Base-by-base conservation (phyloP, 2,797 vertebrate genomes). In the Sciaenops ocellatus region DNA sequence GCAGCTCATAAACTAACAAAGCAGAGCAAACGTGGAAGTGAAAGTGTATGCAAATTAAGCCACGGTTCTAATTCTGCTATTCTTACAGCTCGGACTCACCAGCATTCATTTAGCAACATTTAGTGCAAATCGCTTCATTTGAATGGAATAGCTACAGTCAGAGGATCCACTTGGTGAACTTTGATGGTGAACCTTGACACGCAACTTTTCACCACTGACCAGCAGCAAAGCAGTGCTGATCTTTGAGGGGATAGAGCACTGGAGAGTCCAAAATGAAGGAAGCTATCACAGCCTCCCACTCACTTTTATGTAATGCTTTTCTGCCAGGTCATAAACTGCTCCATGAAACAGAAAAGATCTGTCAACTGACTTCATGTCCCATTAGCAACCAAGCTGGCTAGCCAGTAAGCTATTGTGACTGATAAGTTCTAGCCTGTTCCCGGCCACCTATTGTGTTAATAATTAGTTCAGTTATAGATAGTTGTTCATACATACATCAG, bases 11-110 rank as follows among this genome's bases (percentile, higher is more conserved):
- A 59, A 64, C 16, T 30, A 47, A n/a, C 22, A 46, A 56, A 12
- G 61, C 48, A 56, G 44, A 59, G 48, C n/a, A 3, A 51, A 38
- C 3, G 63, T 20, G 73, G 79, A 77, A 42, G 66, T 78, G 73
- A 78, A 72, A 64, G 61, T 3, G 38, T 30, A 59, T 18, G 62
- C 66, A 76, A 65, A 73, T 50, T 1, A 34, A n/a, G 17, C 10
- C 51, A 24, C 10, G n/a, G 64, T 16, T 26, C n/a, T 18, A 13
- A 54, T 18, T 42, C 34, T 11, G 7, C 30, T 54, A 11, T 12
- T 26, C 34, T 42, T 8, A 20, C 46, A 22, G 47, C 11, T 20
- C 6, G 5, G 30, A 34, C 18, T 16, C 47, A 22, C 11, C 18
- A 66, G 28, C 28, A 16, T 9, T 38, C 13, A 51, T n/a, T n/a